Conservation (phyloP, 2,113 vertebrate genomes). For the Lota lota region DNA sequence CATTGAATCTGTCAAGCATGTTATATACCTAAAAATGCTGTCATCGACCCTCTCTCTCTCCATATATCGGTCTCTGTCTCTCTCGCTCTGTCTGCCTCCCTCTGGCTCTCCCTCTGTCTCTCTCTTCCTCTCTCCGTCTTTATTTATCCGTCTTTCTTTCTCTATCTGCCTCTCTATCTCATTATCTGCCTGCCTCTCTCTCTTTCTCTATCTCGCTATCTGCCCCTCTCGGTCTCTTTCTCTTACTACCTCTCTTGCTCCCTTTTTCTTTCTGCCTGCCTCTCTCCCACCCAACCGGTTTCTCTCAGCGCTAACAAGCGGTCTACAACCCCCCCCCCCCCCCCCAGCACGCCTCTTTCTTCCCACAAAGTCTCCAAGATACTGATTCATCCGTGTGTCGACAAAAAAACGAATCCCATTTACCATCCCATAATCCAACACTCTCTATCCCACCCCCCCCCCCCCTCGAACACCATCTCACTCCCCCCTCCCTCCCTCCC, state of each 20-base stretch:
- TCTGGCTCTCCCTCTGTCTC: too few species aligned
- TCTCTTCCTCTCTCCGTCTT: slow-evolving; percentile 19
- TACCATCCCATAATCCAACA: slow-evolving; percentile 30
- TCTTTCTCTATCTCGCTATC: too few species aligned
- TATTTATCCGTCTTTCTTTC: neutral
- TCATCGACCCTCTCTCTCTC: too few species aligned
- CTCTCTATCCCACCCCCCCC: slow-evolving; percentile 39
- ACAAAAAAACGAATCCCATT: slow-evolving; percentile 60
- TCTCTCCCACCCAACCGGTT: slow-evolving; percentile 14
- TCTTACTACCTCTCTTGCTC: neutral
- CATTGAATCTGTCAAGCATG: too few species aligned
- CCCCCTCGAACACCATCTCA: slow-evolving; percentile 38
- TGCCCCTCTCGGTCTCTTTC: too few species aligned
- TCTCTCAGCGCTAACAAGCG: slow-evolving; percentile 18
- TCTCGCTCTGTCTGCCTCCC: too few species aligned
- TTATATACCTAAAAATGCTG: too few species aligned
- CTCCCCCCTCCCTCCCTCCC: neutral
- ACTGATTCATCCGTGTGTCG: slow-evolving; percentile 63
- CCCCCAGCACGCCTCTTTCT: slow-evolving; percentile 17
- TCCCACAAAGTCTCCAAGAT: slow-evolving; percentile 55
- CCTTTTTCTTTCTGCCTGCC: slow-evolving; percentile 8
- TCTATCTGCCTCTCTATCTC: slow-evolving; percentile 1
- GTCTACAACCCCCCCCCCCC: neutral
- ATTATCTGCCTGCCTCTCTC: neutral
- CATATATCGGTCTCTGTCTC: too few species aligned